These are phyloP conservation scores for Habroteleia sp. DNA, from an alignment of 2,888 invertebrate species.

Conservation along the genomic window DNA sequence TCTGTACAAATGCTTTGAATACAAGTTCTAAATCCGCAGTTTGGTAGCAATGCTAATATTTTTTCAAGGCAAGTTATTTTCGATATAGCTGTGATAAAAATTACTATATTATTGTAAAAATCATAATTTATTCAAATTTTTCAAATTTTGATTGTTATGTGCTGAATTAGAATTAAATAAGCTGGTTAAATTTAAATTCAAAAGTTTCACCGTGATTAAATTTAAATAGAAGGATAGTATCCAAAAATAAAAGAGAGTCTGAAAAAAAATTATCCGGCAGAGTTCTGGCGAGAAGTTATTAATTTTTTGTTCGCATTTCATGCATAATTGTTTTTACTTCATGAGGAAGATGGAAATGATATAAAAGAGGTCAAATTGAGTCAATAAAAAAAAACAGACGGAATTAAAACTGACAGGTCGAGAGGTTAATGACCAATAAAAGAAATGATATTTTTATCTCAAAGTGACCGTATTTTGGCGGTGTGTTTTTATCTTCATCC, in stretches of 20 bases:
- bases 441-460: slow-evolving; percentile 27
- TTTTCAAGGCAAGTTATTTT: no score
- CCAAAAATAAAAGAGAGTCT: neutral
- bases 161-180: no score
- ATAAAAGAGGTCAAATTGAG: slow-evolving; percentile 5
- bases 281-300: slow-evolving; percentile 13
- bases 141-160: no score
- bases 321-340: slow-evolving; percentile 16
- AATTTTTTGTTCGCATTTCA: slow-evolving; percentile 15
- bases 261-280: no score
- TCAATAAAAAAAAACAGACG: slow-evolving; percentile 25
- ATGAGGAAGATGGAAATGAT: slow-evolving; percentile 6
- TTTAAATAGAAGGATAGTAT: no score
- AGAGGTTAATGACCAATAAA: slow-evolving; percentile 34
- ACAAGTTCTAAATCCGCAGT: no score
- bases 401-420: slow-evolving; percentile 21
- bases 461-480: slow-evolving; percentile 29
- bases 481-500: slow-evolving; percentile 5
- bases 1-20: no score
- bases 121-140: no score
- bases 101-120: no score
- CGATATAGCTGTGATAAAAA: no score
- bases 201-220: no score
- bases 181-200: neutral
- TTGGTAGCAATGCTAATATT: no score